A percentile compares a stretch with the other conserved stretches of the same genome.
Conservation (phyloP, 2,113 vertebrate genomes). For the Microtus ochrogaster region DNA sequence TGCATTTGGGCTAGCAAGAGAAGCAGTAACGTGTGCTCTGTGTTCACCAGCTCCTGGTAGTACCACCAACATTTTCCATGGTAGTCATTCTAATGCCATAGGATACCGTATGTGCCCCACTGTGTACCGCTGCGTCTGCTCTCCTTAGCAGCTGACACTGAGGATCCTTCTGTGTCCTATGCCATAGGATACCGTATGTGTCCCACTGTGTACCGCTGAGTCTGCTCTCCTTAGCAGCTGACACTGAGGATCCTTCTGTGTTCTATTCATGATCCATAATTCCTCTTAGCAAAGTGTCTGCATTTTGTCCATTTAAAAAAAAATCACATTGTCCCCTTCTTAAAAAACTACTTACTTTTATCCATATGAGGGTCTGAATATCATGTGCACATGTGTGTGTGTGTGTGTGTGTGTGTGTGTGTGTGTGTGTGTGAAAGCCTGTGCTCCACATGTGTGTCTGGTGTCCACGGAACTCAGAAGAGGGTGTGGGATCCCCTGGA, state of each 20-base stretch:
- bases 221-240: background rate
- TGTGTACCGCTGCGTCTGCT: background rate
- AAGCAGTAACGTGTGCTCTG: background rate
- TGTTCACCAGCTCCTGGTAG: background rate
- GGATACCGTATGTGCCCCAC: too few species aligned
- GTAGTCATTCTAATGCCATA: background rate
- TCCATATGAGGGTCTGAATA: background rate
- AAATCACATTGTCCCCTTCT: background rate
- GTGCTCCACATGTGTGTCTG: background rate
- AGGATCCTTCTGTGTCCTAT: background rate
- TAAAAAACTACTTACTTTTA: background rate
- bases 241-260: background rate
- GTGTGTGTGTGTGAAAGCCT: background rate
- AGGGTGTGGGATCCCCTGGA: background rate
- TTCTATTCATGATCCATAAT: background rate
- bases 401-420: background rate
- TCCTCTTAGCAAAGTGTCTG: background rate
- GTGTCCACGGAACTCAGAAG: background rate
- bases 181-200: too few species aligned
- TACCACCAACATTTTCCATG: background rate
- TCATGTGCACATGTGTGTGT: background rate
- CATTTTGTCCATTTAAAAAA: slow-evolving; percentile 21
- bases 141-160: background rate
- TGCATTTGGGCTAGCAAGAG: background rate
- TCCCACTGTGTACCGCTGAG: background rate